A percentile compares a stretch with the other conserved stretches of the same genome.
phyloP scores from a whole-genome alignment of 2,113 vertebrate species.

The Suncus etruscus region DNA sequence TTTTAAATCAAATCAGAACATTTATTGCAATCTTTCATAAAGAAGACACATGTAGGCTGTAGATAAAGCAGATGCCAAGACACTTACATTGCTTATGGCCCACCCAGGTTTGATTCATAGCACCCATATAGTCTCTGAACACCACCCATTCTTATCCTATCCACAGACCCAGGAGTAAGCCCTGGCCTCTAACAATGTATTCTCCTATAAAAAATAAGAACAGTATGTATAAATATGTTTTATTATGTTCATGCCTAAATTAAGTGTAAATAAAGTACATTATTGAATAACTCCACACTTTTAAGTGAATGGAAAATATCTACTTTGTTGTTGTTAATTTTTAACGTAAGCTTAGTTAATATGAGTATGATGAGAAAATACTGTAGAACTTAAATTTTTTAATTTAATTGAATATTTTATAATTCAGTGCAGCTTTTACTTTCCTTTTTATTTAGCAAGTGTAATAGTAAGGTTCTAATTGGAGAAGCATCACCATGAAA shows the following conservation, averaged over 20 bases:
- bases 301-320: conserved; percentile 53
- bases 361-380: conserved; percentile 56
- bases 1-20: conserved; percentile 12
- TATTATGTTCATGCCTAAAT: conserved; percentile 42
- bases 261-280: conserved; percentile 38
- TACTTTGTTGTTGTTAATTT: background rate
- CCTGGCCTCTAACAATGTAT: background rate
- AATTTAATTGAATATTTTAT: conserved; percentile 58
- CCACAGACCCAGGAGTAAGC: no score
- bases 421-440: conserved; percentile 63
- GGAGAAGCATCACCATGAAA: conserved; percentile 74
- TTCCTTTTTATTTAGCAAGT: conserved; percentile 65
- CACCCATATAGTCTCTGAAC: no score
- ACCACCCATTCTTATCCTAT: no score
- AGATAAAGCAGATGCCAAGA: no score
- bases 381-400: conserved; percentile 55
- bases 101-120: no score
- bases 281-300: background rate
- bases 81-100: no score
- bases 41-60: background rate
- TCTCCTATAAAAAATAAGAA: conserved; percentile 29
- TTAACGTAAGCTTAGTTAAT: background rate
- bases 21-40: background rate
- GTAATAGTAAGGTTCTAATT: conserved; percentile 70
- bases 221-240: background rate